Base-by-base conservation (phyloP, 2,797 vertebrate genomes). In the Sitta carolinensis region DNA sequence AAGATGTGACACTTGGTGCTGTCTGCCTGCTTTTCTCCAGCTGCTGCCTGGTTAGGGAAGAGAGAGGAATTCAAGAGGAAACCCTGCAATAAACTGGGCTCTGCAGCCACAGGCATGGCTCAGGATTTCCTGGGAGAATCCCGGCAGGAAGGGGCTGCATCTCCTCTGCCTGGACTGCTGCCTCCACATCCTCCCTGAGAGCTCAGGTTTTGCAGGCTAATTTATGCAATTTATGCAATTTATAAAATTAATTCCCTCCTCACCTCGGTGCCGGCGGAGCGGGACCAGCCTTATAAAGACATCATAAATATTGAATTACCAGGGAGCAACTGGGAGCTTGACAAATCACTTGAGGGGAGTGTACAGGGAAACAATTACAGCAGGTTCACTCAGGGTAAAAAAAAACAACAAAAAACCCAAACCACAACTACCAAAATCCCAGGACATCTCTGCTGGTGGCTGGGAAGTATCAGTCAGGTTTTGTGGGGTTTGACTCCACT, bases 221-320 rank as follows among this genome's bases (percentile, higher is more conserved):
- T 77, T 80, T 47, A 81, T 18, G 26, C 18, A 40, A n/a, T 3
- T 34, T 3, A 12, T 84, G 36, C 22, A 52, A 22, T 72, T 72
- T 63, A 77, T 17, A 10, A 40, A n/a, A 19, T 4, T n/a, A 3
- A 13, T 81, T 70, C 32, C 29, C 72, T 15, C 34, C 19, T 57
- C 42, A 2, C 50, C 93, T 67, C 62, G 1, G 2, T 36, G 21
- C 16, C 92, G 75, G 52, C 36, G 13, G 76, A 91, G 85, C 9
- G 0, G 34, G 34, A 84, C 62, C 0, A 0, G 76, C 45, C 27
- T 73, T 42, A 86, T 72, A 40, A 81, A 93, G 82, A 81, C 80
- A 57, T 91, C 54, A 84, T 86, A 94, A 94, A 90, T 75, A 91
- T 51, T 78, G 81, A 78, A 84, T 90, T 54, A 61, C 27, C 30